Conservation (phyloP, 2,888 invertebrate genomes). For the Ophion obscuratus region DNA sequence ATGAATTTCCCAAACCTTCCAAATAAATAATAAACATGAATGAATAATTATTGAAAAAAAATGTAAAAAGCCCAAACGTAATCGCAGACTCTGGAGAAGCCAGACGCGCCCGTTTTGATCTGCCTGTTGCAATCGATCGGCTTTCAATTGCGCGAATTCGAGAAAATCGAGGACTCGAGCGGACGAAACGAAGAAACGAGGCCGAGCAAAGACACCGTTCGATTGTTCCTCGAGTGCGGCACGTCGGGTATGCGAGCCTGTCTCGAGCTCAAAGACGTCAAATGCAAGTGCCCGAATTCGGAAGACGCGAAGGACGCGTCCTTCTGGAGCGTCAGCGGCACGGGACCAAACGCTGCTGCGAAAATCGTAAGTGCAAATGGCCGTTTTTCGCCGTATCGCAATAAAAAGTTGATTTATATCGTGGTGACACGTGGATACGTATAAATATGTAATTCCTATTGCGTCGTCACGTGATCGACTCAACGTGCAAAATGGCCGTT, state of each 20-base stretch:
- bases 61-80: neutral
- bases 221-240: constrained; percentile 77
- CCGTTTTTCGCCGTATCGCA: neutral
- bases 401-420: neutral
- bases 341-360: constrained; percentile 68
- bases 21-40: neutral
- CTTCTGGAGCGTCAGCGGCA: constrained; percentile 79
- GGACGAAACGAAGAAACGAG: constrained; percentile 45
- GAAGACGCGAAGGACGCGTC: constrained; percentile 75
- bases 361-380: constrained; percentile 67
- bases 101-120: constrained; percentile 76
- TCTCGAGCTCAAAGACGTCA: constrained; percentile 75
- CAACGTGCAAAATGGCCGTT: neutral
- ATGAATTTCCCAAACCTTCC: neutral
- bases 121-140: constrained; percentile 78
- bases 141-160: constrained; percentile 77
- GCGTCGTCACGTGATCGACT: neutral
- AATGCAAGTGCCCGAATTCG: constrained; percentile 76
- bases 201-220: constrained; percentile 64
- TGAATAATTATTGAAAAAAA: neutral
- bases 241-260: constrained; percentile 77
- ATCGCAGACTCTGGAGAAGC: constrained; percentile 67
- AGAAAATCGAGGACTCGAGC: constrained; percentile 69
- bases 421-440: neutral
- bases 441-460: neutral